Base-by-base conservation (phyloP, 2,888 invertebrate species). In the Ennomos fuscantarius region DNA sequence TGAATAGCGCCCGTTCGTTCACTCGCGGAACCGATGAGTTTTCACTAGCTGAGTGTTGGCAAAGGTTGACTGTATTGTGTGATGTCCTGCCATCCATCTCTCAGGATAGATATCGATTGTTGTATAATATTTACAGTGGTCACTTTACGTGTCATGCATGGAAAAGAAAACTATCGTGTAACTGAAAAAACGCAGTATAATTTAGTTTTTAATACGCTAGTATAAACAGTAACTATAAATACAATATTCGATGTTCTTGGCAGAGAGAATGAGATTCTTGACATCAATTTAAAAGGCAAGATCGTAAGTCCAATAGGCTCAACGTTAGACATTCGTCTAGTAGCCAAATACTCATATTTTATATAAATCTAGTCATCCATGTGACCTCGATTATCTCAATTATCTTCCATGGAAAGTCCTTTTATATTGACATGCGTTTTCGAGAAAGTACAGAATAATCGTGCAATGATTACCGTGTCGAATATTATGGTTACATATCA, bases 211-310 rank as follows among this genome's bases (percentile, higher is more conserved):
- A 67, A 62, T 65, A 68, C 57, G 59, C 63, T 63, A 68, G 62
- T 65, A 60, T 55, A 67, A 63, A 67, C 62, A 59, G 62, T 63
- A 59, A 62, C 37, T 61, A 66, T 62, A 59, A 54, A 60, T 62
- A 68, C 62, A 64, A 62, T 63, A 65, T 68, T 68, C 65, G 65
- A 68, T 65, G 65, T 63, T 63, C 55, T 58, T 45, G 68, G 62
- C 68, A 68, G 56, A 65, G 60, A 60, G 62, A 62, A 65, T 59
- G 67, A 68, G 68, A 68, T 68, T 63, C 63, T 68, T 62, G 68
- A 66, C 68, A 68, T 66, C 68, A 68, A 68, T 68, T 62, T 65
- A 68, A 60, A 66, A 68, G 68, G 63, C 68, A 57, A 68, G 68
- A 68, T 68, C 62, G 65, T 68, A 63, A 57, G 65, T 68, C 68